Evolutionary conservation across 1,140 invertebrate genomes (phyloP), one percentile per base, ranked within the genome.

Genomic region (Caenorhabditis brenneri): DNA sequence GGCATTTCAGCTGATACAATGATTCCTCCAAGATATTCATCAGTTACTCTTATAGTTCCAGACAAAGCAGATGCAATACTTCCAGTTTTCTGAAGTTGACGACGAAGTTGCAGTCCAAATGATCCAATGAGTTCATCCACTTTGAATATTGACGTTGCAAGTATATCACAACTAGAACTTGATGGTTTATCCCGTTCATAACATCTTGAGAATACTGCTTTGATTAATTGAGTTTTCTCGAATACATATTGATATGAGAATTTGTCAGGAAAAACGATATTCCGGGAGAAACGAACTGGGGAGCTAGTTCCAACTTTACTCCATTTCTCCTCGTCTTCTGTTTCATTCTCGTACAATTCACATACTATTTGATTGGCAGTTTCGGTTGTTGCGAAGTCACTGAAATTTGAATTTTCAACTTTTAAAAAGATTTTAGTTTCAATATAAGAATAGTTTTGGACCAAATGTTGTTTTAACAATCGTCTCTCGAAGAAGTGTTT

Each of bases 111-210:
- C 19, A 84, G 29, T 46, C 83, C 83, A 46, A 84, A 84, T 9
- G 83, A 84, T 22, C 83, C 83, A 29, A 84, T 84, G 0, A 84
- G 78, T 80, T 84, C 83, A 29, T 84, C 83, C 0, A 84, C 83
- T 48, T 84, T 82, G 58, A 82, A 82, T 6, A 82, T 51, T 6
- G 55, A 82, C 19, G 55, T 82, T 16, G 55, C 81, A 24, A 82
- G 55, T 10, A 82, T 55, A 46, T 82, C 81, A 49, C 49, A 27
- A 22, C 80, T 81, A 6, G 48, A 81, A 60, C 49, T 58, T 2
- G 78, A 80, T 19, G 49, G 78, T 53, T 33, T 55, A 39, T 55
- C 31, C 12, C 49, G 49, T 31, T 55, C 48, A n/a, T 51, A 39
- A 29, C 49, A 80, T 51, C 78, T 39, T 6, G 49, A 51, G 31